Percentiles rank a stretch among this genome's conserved stretches.
These are phyloP conservation scores for Metalampra italica DNA, from an alignment of 2,888 invertebrate genomes.

Conservation along the genomic window DNA sequence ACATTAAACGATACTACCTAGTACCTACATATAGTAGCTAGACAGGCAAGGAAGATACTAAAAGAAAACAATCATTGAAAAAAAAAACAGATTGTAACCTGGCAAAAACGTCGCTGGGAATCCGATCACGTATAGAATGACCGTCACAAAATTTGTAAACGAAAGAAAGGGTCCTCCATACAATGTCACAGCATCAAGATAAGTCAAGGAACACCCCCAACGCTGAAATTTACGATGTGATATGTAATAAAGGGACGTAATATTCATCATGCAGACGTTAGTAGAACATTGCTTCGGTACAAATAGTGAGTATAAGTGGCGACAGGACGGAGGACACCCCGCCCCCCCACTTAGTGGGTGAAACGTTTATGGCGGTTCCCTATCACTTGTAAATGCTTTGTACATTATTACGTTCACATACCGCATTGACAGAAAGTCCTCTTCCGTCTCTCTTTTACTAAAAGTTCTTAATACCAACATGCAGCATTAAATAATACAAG, in stretches of 20 bases:
- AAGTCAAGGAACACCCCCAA: slow-evolving; percentile 5
- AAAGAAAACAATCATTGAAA: too few species aligned
- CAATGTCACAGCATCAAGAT: slow-evolving; percentile 3
- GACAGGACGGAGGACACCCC: slow-evolving; percentile 18
- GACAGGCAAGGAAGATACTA: too few species aligned
- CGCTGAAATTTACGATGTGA: slow-evolving; percentile 10
- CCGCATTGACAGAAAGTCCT: slow-evolving; percentile 24
- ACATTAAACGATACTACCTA: too few species aligned
- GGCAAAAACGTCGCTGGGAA: not conserved
- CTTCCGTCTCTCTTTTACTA: slow-evolving; percentile 23
- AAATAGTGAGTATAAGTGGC: slow-evolving; percentile 14
- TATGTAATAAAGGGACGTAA: slow-evolving; percentile 23
- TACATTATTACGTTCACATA: slow-evolving; percentile 34
- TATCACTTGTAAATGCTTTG: slow-evolving; percentile 49
- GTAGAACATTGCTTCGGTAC: slow-evolving; percentile 23
- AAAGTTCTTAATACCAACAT: slow-evolving; percentile 32
- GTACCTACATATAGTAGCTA: too few species aligned
- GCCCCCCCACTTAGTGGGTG: slow-evolving; percentile 26
- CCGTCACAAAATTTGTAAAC: slow-evolving; percentile 1
- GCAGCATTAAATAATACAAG: slow-evolving; percentile 51
- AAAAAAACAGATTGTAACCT: not conserved
- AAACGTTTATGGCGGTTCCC: slow-evolving; percentile 33
- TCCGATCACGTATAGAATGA: slow-evolving; percentile 1
- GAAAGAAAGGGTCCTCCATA: slow-evolving; percentile 1
- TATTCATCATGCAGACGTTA: slow-evolving; percentile 33